phyloP scores from a whole-genome alignment of 2,888 invertebrate genomes.

The Dicranocentrus wangi region DNA sequence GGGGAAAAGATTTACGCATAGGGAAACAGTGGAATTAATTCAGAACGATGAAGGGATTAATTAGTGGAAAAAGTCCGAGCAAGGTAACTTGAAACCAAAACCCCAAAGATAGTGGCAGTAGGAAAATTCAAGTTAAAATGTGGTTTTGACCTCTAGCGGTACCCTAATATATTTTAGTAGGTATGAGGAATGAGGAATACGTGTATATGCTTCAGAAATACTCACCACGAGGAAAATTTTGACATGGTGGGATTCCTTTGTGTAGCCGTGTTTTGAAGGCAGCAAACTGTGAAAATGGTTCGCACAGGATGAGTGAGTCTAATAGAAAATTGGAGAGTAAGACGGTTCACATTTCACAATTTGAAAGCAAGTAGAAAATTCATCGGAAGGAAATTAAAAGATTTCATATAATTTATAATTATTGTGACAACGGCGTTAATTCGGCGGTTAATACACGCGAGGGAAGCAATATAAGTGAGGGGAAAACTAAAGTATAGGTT shows the following conservation, averaged over 20 bases:
- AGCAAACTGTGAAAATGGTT: too few relatives aligned
- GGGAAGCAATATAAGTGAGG: not conserved
- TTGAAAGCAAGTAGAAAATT: constrained; percentile 28
- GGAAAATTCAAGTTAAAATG: constrained; percentile 55
- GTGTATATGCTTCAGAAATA: too few relatives aligned
- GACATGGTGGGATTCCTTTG: too few relatives aligned
- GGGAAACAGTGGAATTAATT: constrained; percentile 58
- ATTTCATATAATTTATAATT: constrained; percentile 48
- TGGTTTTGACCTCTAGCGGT: constrained; percentile 40
- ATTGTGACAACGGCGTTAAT: constrained; percentile 38
- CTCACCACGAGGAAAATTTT: too few relatives aligned
- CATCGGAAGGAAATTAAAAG: constrained; percentile 52
- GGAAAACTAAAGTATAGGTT: not conserved
- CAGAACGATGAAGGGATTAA: constrained; percentile 62
- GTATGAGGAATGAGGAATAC: too few relatives aligned
- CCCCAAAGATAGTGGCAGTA: constrained; percentile 53
- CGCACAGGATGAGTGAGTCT: too few relatives aligned
- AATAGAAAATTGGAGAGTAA: too few relatives aligned
- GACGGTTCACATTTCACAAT: constrained; percentile 43
- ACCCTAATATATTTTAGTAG: not conserved
- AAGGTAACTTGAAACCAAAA: constrained; percentile 57
- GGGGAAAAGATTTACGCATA: constrained; percentile 39
- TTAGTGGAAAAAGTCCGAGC: constrained; percentile 59
- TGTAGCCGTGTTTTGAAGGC: too few relatives aligned
- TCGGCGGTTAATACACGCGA: not conserved